Percentiles rank a stretch among this genome's conserved stretches.
phyloP scores from a whole-genome alignment of 2,113 vertebrate species.

The Sylvilagus bachmani region DNA sequence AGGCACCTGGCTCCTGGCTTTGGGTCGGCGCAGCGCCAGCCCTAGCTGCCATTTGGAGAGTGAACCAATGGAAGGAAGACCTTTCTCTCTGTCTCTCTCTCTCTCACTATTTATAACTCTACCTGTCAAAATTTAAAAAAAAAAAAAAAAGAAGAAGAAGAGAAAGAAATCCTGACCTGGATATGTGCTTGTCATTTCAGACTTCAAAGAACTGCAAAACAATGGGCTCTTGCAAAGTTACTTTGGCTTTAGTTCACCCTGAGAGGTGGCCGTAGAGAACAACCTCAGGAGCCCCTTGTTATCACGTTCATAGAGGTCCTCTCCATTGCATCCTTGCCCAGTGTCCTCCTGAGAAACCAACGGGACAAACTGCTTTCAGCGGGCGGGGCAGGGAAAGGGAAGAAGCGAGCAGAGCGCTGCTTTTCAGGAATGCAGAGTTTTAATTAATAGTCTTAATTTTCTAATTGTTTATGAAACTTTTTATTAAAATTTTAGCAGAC shows the following conservation, averaged over 20 bases:
- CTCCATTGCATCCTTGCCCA: not conserved
- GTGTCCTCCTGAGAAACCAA: not conserved
- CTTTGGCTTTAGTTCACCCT: not conserved
- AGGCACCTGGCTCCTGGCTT: too few species aligned
- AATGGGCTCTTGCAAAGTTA: not conserved
- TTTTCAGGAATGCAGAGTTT: conserved; percentile 14
- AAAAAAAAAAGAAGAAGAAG: too few species aligned
- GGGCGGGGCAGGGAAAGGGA: not conserved
- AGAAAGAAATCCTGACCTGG: too few species aligned
- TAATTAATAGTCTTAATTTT: conserved; percentile 51
- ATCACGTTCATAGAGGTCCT: not conserved
- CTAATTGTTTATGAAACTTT: too few species aligned
- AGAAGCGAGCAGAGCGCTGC: not conserved
- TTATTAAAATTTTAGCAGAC: too few species aligned
- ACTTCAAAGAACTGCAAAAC: not conserved
- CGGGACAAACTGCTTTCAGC: not conserved
- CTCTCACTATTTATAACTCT: too few species aligned
- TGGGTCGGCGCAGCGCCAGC: too few species aligned
- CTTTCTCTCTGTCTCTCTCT: too few species aligned
- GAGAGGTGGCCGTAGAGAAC: not conserved
- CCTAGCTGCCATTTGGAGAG: too few species aligned
- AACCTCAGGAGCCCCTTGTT: not conserved
- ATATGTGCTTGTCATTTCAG: not conserved
- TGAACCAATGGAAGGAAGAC: too few species aligned
- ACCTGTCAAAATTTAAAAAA: too few species aligned